phyloP scores from a whole-genome alignment of 2,888 invertebrate species.

The Eupithecia abbreviata region DNA sequence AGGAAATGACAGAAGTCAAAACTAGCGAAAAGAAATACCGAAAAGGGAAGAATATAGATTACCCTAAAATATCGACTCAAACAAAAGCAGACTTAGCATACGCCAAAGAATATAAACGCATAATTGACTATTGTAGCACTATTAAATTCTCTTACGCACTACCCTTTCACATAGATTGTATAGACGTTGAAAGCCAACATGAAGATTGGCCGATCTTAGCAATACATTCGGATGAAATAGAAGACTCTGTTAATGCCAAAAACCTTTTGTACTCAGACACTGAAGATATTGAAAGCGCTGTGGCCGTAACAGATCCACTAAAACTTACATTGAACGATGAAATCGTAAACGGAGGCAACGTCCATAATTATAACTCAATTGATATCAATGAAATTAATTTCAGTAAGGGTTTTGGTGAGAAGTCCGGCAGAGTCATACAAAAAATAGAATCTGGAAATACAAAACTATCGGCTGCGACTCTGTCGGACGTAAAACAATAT shows the following conservation, averaged over 20 bases:
- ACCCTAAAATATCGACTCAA: slow-evolving; percentile 57
- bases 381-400: slow-evolving; percentile 70
- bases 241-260: slow-evolving; percentile 44
- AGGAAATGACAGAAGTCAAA: slow-evolving; percentile 55
- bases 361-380: slow-evolving; percentile 50
- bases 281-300: slow-evolving; percentile 26
- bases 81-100: slow-evolving; percentile 58
- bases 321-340: slow-evolving; percentile 68
- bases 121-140: slow-evolving; percentile 67
- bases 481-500: slow-evolving; percentile 84
- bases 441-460: slow-evolving; percentile 70
- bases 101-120: slow-evolving; percentile 62
- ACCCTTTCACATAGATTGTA: slow-evolving; percentile 68
- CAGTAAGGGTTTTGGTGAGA: slow-evolving; percentile 84
- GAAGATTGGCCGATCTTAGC: slow-evolving; percentile 66
- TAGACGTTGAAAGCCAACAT: slow-evolving; percentile 61
- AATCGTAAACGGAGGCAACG: slow-evolving; percentile 56
- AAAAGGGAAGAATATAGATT: slow-evolving; percentile 74
- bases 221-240: slow-evolving; percentile 30
- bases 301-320: slow-evolving; percentile 52
- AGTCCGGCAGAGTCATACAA: slow-evolving; percentile 84
- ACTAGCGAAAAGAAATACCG: slow-evolving; percentile 61
- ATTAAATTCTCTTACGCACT: slow-evolving; percentile 72
- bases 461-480: slow-evolving; percentile 83
- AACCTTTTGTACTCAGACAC: slow-evolving; percentile 56